Conservation (phyloP, 2,888 invertebrate species). For the Piscicola geometra region DNA sequence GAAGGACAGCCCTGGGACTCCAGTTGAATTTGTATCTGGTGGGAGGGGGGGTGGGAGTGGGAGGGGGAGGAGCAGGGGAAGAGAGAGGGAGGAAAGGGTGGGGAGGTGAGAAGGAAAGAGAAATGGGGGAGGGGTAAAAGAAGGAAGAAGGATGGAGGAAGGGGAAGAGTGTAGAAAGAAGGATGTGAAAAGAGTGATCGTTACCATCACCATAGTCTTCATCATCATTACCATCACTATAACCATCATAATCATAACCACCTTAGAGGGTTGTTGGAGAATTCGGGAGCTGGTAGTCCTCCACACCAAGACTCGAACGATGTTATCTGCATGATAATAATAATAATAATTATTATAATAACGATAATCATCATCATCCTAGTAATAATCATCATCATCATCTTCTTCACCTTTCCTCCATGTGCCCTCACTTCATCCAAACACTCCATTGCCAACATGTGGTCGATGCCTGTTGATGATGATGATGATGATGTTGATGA, state of each 20-base stretch:
- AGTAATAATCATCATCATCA: background rate
- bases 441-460: slow-evolving; percentile 90
- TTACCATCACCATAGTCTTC: background rate
- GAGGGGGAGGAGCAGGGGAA: background rate
- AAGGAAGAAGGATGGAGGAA: background rate
- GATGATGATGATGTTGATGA: too few species aligned
- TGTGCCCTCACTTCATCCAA: slow-evolving; percentile 78
- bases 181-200: background rate
- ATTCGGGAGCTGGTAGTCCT: slow-evolving; percentile 92
- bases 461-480: slow-evolving; percentile 74
- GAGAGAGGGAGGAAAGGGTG: background rate
- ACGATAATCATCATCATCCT: background rate
- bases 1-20: slow-evolving; percentile 87
- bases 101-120: too few species aligned
- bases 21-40: slow-evolving; percentile 59
- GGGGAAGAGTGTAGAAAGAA: slow-evolving; percentile 47
- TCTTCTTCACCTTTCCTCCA: slow-evolving; percentile 68
- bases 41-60: too few species aligned
- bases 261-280: slow-evolving; percentile 71
- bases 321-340: slow-evolving; percentile 62
- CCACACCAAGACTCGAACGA: slow-evolving; percentile 97
- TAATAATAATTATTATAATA: background rate
- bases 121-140: too few species aligned
- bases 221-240: too few species aligned
- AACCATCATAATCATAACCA: slow-evolving; percentile 16